phyloP scores from a whole-genome alignment of 37 sponge, comb jelly and placozoan species.

The Geodia barretti region DNA sequence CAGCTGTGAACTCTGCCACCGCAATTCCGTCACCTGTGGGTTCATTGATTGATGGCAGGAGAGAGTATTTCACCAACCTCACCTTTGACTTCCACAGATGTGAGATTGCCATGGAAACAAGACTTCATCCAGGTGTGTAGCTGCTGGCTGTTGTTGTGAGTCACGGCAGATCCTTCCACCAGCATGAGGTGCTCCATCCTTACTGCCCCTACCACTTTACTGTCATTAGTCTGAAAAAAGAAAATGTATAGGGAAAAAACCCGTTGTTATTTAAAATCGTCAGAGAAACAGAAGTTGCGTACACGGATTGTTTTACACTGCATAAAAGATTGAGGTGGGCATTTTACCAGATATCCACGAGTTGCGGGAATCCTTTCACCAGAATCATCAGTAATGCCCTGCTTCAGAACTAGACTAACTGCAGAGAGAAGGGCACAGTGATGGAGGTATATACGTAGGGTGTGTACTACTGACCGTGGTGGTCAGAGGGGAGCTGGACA shows the following conservation, averaged over 20 bases:
- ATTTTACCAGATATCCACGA: slow-evolving; percentile 44
- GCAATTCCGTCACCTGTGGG: not conserved
- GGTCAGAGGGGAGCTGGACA: slow-evolving; percentile 33
- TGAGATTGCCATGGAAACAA: slow-evolving; percentile 5
- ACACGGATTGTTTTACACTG: too few species aligned
- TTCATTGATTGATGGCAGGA: too few species aligned
- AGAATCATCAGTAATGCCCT: slow-evolving; percentile 20
- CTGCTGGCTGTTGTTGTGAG: slow-evolving; percentile 21
- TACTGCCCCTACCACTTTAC: slow-evolving; percentile 14
- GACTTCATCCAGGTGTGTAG: slow-evolving; percentile 34
- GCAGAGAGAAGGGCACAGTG: not conserved
- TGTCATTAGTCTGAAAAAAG: slow-evolving; percentile 41
- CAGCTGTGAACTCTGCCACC: too few species aligned
- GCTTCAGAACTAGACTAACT: slow-evolving; percentile 20
- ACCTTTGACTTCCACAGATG: not conserved
- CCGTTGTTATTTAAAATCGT: too few species aligned
- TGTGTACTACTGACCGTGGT: slow-evolving; percentile 45
- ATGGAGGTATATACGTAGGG: not conserved
- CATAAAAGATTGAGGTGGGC: not conserved
- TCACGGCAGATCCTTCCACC: slow-evolving; percentile 16
- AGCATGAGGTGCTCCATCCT: slow-evolving; percentile 42
- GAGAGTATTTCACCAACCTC: not conserved
- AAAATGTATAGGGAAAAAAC: too few species aligned
- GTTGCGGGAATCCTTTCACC: slow-evolving; percentile 16
- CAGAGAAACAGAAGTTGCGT: too few species aligned